Evolutionary conservation across 2,797 vertebrate species (phyloP), one percentile per base, ranked within the genome.

Genomic region (Phataginus tricuspis): DNA sequence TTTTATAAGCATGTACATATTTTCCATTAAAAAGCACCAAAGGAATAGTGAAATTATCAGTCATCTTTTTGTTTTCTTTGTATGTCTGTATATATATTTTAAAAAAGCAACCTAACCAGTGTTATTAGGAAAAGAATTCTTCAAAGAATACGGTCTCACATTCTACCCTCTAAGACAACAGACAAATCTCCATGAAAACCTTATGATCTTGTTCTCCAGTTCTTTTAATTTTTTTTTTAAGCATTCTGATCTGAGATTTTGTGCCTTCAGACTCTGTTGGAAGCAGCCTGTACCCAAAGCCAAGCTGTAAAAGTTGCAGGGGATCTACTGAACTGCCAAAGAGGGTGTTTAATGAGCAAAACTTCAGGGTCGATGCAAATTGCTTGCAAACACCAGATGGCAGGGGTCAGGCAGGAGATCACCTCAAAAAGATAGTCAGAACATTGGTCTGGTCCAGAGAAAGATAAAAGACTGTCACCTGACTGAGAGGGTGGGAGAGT

Each of bases 281-380:
- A 96, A 96, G 90, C 64, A 89, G 64, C 61, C 86, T 85, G 66
- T 83, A 89, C 71, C 91, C 88, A 87, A 84, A 78, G 90, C 88
- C 91, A 95, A 96, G 74, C 88, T 94, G 75, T 90, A 96, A 96
- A 86, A 77, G 71, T 91, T 66, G 55, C 91, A 90, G 91, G 94
- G 59, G 79, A 96, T 83, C 72, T 25, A 64, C 79, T 45, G 55
- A 78, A 74, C 96, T 96, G 96, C 96, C 92, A 82, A 85, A 25
- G 14, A 74, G 68, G 75, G 88, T 91, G 74, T 87, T 90, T 95
- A 96, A 96, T 84, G 93, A 96, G 59, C 61, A 90, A 92, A 97
- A 92, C 69, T 45, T 89, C 95, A 91, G 92, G 80, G 88, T n/a
- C 7, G 27, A 94, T 72, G 74, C 94, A 96, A 96, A 97, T 89